A percentile compares a stretch with the other conserved stretches of the same genome.
Evolutionary conservation across 1,140 invertebrate species (phyloP).

Genomic region (Wasmannia auropunctata): DNA sequence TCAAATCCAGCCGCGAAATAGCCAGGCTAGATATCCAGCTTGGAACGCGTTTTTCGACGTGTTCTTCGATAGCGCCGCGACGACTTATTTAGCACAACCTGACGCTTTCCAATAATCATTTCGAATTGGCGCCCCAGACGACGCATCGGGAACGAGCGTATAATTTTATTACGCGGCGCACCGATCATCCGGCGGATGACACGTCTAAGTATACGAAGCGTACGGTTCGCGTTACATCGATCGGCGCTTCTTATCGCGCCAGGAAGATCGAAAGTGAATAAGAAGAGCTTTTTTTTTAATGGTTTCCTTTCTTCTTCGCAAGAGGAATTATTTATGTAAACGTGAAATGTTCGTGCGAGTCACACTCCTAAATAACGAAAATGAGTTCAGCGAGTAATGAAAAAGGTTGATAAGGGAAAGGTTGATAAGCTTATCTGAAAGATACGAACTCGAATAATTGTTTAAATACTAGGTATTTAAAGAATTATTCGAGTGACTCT

Average conservation of each 20-base stretch:
- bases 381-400: not conserved
- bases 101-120: slow-evolving; percentile 65
- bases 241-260: not conserved
- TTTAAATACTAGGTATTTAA: too few relatives aligned
- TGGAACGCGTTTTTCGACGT: slow-evolving; percentile 13
- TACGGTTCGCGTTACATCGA: slow-evolving; percentile 22
- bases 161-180: slow-evolving; percentile 39
- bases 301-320: not conserved
- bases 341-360: not conserved
- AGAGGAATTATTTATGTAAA: not conserved
- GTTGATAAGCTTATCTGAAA: not conserved
- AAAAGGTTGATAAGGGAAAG: not conserved
- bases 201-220: slow-evolving; percentile 13
- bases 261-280: not conserved
- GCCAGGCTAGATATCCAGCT: not conserved
- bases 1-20: slow-evolving; percentile 34
- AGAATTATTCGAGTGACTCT: not conserved
- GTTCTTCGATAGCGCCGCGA: slow-evolving; percentile 26
- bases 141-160: slow-evolving; percentile 22
- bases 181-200: not conserved
- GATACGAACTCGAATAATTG: not conserved
- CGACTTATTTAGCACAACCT: slow-evolving; percentile 61
- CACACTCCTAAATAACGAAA: not conserved
- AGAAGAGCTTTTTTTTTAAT: not conserved
- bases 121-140: slow-evolving; percentile 36